phyloP scores from a whole-genome alignment of 2,888 invertebrate species.

The Ectemnius cavifrons region DNA sequence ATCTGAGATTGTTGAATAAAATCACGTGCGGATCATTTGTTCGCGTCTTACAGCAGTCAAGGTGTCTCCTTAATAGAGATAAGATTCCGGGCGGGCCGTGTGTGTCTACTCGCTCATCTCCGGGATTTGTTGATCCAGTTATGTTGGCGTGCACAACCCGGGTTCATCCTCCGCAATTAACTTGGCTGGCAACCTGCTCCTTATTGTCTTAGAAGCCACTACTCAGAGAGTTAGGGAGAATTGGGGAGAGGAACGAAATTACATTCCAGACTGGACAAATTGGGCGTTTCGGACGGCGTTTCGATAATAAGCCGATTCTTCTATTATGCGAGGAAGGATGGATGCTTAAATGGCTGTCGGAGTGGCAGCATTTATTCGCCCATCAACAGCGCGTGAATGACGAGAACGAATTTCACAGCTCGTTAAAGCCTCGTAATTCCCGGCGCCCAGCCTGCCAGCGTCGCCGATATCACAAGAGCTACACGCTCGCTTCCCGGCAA shows the following conservation, averaged over 20 bases:
- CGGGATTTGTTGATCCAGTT: constrained; percentile 49
- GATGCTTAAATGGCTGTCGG: too few species aligned
- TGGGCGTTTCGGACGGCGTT: not conserved
- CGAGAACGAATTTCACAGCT: not conserved
- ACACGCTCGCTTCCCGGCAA: too few species aligned
- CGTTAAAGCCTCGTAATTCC: not conserved
- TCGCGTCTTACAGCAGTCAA: constrained; percentile 23
- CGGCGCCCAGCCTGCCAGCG: not conserved
- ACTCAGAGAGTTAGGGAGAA: not conserved
- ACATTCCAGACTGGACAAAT: not conserved
- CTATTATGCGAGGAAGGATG: too few species aligned
- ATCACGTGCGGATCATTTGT: constrained; percentile 48
- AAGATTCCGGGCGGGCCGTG: constrained; percentile 35
- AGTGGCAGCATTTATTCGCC: too few species aligned
- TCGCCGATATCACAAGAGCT: not conserved
- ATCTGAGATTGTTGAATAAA: constrained; percentile 25
- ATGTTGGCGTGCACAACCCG: constrained; percentile 48
- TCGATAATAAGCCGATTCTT: constrained; percentile 4
- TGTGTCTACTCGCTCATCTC: constrained; percentile 19
- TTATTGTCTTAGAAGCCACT: constrained; percentile 7
- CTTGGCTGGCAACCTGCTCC: constrained; percentile 29
- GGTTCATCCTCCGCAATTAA: constrained; percentile 45
- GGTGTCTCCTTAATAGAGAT: constrained; percentile 48
- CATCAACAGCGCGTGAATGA: not conserved
- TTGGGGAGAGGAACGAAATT: not conserved